Conservation (phyloP, 2,797 vertebrate species). For the Podargus strigoides region DNA sequence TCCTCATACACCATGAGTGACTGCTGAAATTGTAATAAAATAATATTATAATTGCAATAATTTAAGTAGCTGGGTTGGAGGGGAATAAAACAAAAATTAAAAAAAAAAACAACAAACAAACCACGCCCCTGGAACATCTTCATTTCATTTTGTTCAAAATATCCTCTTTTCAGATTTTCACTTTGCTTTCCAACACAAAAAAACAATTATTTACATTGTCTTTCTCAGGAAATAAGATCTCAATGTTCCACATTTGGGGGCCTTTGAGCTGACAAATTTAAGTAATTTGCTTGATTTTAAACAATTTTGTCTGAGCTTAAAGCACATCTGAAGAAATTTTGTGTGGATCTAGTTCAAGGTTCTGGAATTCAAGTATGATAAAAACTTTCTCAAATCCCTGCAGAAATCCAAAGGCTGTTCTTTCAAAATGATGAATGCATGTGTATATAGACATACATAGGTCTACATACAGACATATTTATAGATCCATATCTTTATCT, state of each 20-base stretch:
- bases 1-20: not conserved
- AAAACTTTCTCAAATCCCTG: not conserved
- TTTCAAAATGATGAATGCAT: not conserved
- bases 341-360: not conserved
- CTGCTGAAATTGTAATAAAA: not conserved
- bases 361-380: not conserved
- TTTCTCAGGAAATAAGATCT: not conserved
- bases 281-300: not conserved
- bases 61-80: rapidly evolving
- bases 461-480: not conserved
- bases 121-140: not conserved
- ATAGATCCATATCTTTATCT: not conserved
- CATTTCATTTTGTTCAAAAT: not conserved
- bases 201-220: not conserved
- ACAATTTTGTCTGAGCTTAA: not conserved
- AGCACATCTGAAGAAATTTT: not conserved
- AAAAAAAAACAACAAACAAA: not conserved
- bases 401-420: not conserved
- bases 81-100: not conserved
- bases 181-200: not conserved
- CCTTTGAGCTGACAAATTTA: not conserved
- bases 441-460: too few relatives aligned
- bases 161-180: not conserved
- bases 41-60: not conserved
- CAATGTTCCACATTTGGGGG: not conserved